These are phyloP conservation scores for Bicyclus anynana DNA, from an alignment of 1,140 invertebrate species.

Conservation along the genomic window DNA sequence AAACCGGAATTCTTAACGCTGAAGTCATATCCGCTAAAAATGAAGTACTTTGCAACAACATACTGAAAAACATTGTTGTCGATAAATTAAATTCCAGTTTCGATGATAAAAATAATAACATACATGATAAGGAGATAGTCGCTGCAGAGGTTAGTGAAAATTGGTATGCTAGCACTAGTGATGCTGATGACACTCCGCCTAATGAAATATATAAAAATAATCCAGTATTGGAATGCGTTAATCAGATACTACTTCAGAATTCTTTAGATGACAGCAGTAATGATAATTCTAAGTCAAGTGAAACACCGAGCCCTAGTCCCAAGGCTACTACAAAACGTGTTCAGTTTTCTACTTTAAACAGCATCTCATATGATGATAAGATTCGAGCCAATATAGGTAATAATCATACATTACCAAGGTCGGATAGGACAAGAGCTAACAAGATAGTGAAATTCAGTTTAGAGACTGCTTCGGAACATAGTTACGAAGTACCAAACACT, in stretches of 20 bases:
- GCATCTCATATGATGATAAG: constrained; percentile 74
- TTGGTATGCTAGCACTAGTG: constrained; percentile 83
- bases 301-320: constrained; percentile 70
- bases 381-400: constrained; percentile 51
- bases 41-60: constrained; percentile 61
- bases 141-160: constrained; percentile 78
- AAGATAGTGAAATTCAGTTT: constrained; percentile 77
- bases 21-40: constrained; percentile 67
- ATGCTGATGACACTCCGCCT: constrained; percentile 82
- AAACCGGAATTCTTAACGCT: constrained; percentile 45
- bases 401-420: constrained; percentile 58
- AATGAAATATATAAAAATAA: constrained; percentile 84
- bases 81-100: constrained; percentile 40
- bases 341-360: constrained; percentile 75
- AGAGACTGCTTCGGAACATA: constrained; percentile 75
- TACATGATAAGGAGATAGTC: constrained; percentile 55
- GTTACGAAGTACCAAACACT: constrained; percentile 74
- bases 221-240: constrained; percentile 86
- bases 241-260: constrained; percentile 84
- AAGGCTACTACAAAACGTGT: constrained; percentile 72
- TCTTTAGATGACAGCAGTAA: constrained; percentile 74
- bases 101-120: constrained; percentile 58
- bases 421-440: constrained; percentile 64
- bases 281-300: constrained; percentile 70
- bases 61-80: constrained; percentile 48